These are phyloP conservation scores for Parnassius smintheus DNA, from an alignment of 2,888 invertebrate genomes.

Conservation along the genomic window DNA sequence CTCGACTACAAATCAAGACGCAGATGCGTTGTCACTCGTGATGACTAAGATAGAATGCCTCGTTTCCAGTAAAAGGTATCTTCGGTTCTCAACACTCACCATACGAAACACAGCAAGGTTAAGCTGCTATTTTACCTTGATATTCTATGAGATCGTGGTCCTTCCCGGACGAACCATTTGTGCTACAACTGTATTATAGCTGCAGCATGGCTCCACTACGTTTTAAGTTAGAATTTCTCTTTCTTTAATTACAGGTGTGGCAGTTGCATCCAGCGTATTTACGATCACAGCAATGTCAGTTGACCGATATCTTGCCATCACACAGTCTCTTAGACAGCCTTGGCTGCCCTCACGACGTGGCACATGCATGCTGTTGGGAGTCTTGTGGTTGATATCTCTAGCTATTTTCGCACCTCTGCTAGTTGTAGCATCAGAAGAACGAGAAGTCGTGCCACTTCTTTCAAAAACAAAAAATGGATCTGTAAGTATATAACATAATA, in stretches of 20 bases:
- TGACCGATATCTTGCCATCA: constrained; percentile 88
- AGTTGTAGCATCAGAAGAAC: constrained; percentile 70
- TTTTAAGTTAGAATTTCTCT: not conserved
- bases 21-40: no score
- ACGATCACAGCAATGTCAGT: constrained; percentile 90
- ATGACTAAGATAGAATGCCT: no score
- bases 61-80: no score
- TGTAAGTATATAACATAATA: constrained; percentile 44
- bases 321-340: constrained; percentile 86
- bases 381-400: constrained; percentile 84
- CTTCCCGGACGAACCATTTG: no score
- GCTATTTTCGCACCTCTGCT: constrained; percentile 85
- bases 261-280: constrained; percentile 90
- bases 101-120: no score
- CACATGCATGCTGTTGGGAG: constrained; percentile 83
- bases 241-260: constrained; percentile 80
- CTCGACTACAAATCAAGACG: no score
- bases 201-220: no score
- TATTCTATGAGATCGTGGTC: no score
- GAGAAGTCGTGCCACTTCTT: constrained; percentile 60
- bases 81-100: no score
- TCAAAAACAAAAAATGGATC: constrained; percentile 59
- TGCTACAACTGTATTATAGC: no score
- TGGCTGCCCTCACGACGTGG: constrained; percentile 86
- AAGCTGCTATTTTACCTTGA: no score